Percentiles rank a stretch among this genome's conserved stretches.
These are phyloP conservation scores for Bubo blakistoni DNA, from an alignment of 2,113 vertebrate genomes.

Conservation along the genomic window DNA sequence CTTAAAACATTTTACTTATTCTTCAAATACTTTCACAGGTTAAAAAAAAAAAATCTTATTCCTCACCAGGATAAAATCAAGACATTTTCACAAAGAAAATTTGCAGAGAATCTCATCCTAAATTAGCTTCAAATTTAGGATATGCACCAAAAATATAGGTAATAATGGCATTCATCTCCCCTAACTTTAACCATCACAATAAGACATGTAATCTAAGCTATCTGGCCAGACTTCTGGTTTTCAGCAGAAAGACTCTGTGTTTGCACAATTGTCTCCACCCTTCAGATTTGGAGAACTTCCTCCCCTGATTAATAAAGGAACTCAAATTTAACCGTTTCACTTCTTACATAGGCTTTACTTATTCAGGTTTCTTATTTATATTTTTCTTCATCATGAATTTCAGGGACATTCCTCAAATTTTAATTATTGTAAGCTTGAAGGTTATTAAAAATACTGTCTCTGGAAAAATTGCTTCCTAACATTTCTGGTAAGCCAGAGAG, in stretches of 20 bases:
- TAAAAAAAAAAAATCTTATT: neutral
- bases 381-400: neutral
- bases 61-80: neutral
- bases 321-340: neutral
- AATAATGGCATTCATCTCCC: rapidly evolving
- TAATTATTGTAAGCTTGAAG: neutral
- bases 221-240: neutral
- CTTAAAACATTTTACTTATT: neutral
- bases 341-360: neutral
- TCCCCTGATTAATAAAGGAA: neutral
- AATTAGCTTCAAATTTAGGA: neutral
- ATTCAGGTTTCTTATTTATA: neutral
- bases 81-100: neutral
- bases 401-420: neutral
- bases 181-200: neutral
- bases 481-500: neutral
- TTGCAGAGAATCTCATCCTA: neutral
- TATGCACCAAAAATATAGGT: neutral
- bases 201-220: neutral
- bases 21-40: neutral
- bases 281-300: neutral
- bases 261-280: neutral
- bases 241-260: neutral
- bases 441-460: neutral
- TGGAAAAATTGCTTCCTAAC: neutral